These are phyloP conservation scores for Pygoscelis antarcticus DNA, from an alignment of 2,113 vertebrate genomes.

Conservation along the genomic window DNA sequence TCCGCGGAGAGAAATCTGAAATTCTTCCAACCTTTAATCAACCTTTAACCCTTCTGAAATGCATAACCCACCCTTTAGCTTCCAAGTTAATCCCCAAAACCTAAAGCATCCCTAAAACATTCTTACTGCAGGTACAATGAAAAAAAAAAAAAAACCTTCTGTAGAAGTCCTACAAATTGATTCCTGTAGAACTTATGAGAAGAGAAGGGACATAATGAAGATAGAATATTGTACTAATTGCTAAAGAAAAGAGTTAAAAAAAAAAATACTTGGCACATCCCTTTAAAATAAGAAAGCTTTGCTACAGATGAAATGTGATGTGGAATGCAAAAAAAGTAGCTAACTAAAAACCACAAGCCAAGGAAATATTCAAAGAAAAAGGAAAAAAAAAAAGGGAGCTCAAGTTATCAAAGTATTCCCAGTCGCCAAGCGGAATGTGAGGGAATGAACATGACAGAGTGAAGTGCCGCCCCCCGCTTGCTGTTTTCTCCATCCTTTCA, in stretches of 20 bases:
- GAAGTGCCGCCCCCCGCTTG: not conserved
- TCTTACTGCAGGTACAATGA: not conserved
- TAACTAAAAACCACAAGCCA: not conserved
- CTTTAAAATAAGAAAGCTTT: not conserved
- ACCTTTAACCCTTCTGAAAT: not conserved
- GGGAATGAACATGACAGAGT: not conserved
- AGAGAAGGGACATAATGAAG: not conserved
- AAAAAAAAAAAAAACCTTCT: not conserved
- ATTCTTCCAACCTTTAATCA: not conserved
- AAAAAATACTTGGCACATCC: not conserved
- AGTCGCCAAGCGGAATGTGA: not conserved
- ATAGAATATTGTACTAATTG: not conserved
- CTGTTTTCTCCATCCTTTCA: not conserved
- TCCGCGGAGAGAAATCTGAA: not conserved
- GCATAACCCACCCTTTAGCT: not conserved
- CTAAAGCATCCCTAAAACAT: not conserved
- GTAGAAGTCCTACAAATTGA: not conserved
- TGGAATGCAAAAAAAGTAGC: not conserved
- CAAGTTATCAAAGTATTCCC: not conserved
- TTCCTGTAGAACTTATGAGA: not conserved
- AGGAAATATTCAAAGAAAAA: not conserved
- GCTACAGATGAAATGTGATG: not conserved
- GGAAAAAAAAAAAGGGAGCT: not conserved
- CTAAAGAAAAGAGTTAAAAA: not conserved
- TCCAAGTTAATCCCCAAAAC: not conserved